These are phyloP conservation scores for Pantherophis guttatus DNA, from an alignment of 2,113 vertebrate genomes.

Conservation along the genomic window DNA sequence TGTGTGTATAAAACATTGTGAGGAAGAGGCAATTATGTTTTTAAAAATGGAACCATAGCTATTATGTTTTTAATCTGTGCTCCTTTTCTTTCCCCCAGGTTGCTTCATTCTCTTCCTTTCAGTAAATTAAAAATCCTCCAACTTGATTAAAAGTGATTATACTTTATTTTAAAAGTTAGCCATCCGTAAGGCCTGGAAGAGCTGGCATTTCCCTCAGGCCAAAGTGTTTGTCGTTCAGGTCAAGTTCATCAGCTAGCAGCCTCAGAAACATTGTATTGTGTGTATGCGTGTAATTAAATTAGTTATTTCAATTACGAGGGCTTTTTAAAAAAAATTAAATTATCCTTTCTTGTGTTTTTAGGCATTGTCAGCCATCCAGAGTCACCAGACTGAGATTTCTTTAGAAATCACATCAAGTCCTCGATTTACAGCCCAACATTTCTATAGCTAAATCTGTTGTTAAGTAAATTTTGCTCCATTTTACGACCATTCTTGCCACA, in stretches of 20 bases:
- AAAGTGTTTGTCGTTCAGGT: neutral
- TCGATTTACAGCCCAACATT: neutral
- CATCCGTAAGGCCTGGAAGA: neutral
- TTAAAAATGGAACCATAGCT: neutral
- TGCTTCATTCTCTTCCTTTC: neutral
- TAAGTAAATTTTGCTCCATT: neutral
- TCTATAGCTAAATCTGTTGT: neutral
- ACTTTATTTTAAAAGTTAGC: neutral
- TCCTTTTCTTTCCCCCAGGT: neutral
- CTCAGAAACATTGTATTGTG: neutral
- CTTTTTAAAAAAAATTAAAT: neutral
- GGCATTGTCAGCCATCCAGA: neutral
- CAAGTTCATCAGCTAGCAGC: neutral
- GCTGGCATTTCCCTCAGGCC: neutral
- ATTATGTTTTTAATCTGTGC: neutral
- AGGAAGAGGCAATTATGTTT: neutral
- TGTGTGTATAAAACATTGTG: too few relatives aligned
- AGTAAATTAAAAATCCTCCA: neutral
- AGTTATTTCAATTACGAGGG: neutral
- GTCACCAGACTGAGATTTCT: neutral
- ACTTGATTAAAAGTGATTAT: neutral
- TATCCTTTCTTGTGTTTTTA: neutral
- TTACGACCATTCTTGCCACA: neutral
- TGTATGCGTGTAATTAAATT: neutral
- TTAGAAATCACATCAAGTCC: neutral